Evolutionary conservation across 1,140 invertebrate genomes (phyloP).

Genomic region (Drosophila willistoni): DNA sequence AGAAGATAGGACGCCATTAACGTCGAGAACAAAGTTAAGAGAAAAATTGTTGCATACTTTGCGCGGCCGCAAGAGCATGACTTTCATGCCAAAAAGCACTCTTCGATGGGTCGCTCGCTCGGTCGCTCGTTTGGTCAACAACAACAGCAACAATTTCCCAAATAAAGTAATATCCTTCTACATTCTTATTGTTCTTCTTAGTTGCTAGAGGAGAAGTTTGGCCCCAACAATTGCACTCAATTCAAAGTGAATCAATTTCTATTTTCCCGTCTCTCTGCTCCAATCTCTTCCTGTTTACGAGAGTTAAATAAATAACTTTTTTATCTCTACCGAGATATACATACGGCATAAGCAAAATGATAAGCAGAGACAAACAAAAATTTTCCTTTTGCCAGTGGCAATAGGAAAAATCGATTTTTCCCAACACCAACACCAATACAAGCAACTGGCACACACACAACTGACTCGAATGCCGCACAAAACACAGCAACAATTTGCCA

Average conservation of each 20-base stretch:
- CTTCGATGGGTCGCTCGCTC: conserved; percentile 13
- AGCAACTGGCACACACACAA: conserved; percentile 39
- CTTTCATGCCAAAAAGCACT: conserved; percentile 43
- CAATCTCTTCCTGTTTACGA: too few species aligned
- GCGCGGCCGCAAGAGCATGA: conserved; percentile 59
- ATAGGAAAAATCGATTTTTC: conserved; percentile 65
- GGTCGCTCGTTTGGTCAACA: background rate
- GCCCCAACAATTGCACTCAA: background rate
- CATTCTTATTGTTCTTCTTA: background rate
- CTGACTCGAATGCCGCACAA: conserved; percentile 19
- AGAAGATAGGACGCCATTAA: conserved; percentile 34
- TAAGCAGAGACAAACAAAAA: conserved; percentile 38
- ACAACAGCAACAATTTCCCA: conserved; percentile 54
- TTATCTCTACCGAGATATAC: background rate
- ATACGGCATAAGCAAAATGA: conserved; percentile 42
- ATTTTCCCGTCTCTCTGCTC: conserved; percentile 2
- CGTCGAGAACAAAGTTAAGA: conserved; percentile 48
- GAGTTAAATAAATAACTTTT: too few species aligned
- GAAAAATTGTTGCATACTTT: conserved; percentile 76
- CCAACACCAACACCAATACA: conserved; percentile 14
- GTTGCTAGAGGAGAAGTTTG: background rate
- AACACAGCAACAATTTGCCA: conserved; percentile 47
- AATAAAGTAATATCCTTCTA: conserved; percentile 47
- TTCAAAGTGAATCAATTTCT: conserved; percentile 41
- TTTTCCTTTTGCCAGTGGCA: conserved; percentile 32